phyloP scores from a whole-genome alignment of 2,797 vertebrate species.

The Acanthurus tractus region DNA sequence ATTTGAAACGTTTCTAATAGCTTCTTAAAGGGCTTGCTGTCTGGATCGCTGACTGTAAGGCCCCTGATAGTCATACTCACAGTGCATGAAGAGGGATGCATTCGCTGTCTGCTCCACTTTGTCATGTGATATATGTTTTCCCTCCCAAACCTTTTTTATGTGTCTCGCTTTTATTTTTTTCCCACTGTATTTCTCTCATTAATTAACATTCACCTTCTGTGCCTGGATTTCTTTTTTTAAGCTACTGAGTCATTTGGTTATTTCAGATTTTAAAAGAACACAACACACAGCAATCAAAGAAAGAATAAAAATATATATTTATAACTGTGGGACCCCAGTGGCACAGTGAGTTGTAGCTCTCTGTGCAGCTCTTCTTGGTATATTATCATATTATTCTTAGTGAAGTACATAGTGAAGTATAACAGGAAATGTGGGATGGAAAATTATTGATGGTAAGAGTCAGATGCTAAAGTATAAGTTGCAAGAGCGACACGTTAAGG shows the following conservation, averaged over 20 bases:
- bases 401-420: slow-evolving; percentile 8
- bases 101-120: slow-evolving; percentile 45
- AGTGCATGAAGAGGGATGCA: slow-evolving; percentile 44
- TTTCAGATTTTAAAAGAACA: slow-evolving; percentile 23
- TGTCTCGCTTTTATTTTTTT: slow-evolving; percentile 24
- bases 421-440: slow-evolving; percentile 7
- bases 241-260: neutral
- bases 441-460: slow-evolving; percentile 9
- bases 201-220: slow-evolving; percentile 22
- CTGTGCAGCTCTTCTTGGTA: slow-evolving; percentile 18
- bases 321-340: slow-evolving; percentile 18
- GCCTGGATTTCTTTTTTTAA: slow-evolving; percentile 5
- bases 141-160: neutral
- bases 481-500: neutral
- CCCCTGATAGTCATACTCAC: slow-evolving; percentile 52
- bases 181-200: neutral
- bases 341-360: slow-evolving; percentile 9
- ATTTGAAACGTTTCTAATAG: slow-evolving; percentile 82
- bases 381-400: slow-evolving; percentile 43
- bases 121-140: slow-evolving; percentile 31
- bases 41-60: slow-evolving; percentile 68
- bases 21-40: slow-evolving; percentile 80
- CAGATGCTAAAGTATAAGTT: neutral
- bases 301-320: neutral
- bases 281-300: neutral